These are phyloP conservation scores for Apodemia mormo DNA, from an alignment of 2,888 invertebrate genomes.

Conservation along the genomic window DNA sequence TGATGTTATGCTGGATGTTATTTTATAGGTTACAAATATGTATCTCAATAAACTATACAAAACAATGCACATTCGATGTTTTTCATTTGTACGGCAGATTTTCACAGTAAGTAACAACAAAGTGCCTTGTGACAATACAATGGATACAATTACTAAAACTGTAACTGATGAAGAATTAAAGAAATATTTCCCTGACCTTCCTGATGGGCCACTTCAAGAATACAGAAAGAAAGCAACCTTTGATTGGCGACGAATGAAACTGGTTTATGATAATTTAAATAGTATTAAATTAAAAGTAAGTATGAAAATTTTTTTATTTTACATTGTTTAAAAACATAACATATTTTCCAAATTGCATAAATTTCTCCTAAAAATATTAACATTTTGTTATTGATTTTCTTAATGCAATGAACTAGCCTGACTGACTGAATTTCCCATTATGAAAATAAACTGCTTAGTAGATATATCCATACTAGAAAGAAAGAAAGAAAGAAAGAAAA, in stretches of 20 bases:
- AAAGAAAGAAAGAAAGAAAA: too few species aligned
- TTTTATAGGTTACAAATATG: too few species aligned
- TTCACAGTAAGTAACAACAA: neutral
- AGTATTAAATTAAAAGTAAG: conserved; percentile 67
- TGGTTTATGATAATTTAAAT: conserved; percentile 58
- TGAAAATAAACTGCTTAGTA: too few species aligned
- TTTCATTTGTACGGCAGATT: neutral
- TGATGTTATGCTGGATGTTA: too few species aligned
- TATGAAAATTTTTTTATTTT: neutral
- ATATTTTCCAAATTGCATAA: too few species aligned
- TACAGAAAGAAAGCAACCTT: conserved; percentile 85
- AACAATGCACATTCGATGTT: neutral
- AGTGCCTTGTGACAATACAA: neutral
- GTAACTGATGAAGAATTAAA: conserved; percentile 58
- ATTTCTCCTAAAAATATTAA: too few species aligned
- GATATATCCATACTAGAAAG: too few species aligned
- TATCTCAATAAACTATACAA: neutral
- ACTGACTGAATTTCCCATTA: too few species aligned
- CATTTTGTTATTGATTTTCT: too few species aligned
- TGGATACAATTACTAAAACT: neutral
- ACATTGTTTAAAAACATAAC: too few species aligned
- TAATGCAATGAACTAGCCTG: too few species aligned
- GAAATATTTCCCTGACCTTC: conserved; percentile 80
- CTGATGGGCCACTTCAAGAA: conserved; percentile 83
- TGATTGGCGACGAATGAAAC: conserved; percentile 84